phyloP scores from a whole-genome alignment of 2,888 invertebrate species.

The Zaprionus lineosus region DNA sequence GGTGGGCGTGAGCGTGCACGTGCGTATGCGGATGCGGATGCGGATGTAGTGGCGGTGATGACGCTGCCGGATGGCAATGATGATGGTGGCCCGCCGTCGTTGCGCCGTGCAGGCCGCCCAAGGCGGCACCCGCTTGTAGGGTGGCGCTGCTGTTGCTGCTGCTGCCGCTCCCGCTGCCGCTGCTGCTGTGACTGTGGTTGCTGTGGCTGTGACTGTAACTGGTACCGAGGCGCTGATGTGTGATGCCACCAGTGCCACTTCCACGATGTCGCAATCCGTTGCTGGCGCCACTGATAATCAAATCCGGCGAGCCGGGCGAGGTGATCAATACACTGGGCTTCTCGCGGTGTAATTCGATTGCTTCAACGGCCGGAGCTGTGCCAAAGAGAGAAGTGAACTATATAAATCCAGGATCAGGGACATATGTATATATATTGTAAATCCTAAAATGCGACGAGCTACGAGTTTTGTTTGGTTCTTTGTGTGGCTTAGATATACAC shows the following conservation, averaged over 20 bases:
- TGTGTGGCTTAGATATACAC: conserved; percentile 58
- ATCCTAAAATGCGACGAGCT: too few relatives aligned
- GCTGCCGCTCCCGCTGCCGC: conserved; percentile 66
- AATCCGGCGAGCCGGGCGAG: conserved; percentile 95
- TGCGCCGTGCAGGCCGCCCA: conserved; percentile 73
- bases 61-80: conserved; percentile 82
- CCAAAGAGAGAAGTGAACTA: neutral
- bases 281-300: conserved; percentile 84
- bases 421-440: neutral
- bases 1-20: conserved; percentile 32
- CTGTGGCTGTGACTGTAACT: conserved; percentile 48
- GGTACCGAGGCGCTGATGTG: conserved; percentile 47
- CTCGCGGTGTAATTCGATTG: conserved; percentile 85
- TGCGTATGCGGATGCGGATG: conserved; percentile 59
- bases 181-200: conserved; percentile 61
- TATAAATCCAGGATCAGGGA: neutral
- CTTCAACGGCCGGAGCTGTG: conserved; percentile 76
- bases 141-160: conserved; percentile 74
- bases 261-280: conserved; percentile 74
- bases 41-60: conserved; percentile 74
- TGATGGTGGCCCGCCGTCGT: conserved; percentile 81
- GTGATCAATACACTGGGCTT: conserved; percentile 97
- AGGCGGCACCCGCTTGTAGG: conserved; percentile 52
- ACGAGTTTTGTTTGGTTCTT: neutral
- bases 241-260: too few relatives aligned